phyloP scores from a whole-genome alignment of 2,113 vertebrate genomes.

The Sylvicapra grimmia region DNA sequence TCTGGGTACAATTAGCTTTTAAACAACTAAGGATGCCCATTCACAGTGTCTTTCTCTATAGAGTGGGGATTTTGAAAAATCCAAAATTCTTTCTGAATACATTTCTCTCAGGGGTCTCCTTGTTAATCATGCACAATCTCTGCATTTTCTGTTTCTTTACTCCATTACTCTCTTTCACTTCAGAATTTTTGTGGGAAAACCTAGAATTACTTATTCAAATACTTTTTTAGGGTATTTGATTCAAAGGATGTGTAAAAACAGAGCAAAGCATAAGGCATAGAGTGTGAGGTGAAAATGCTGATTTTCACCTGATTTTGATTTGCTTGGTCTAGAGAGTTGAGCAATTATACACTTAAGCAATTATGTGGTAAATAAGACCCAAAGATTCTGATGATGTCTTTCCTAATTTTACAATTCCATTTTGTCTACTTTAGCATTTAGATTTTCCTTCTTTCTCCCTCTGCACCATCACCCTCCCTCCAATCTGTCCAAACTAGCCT shows the following conservation, averaged over 20 bases:
- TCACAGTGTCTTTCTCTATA: not conserved
- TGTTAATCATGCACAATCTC: not conserved
- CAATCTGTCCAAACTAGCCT: not conserved
- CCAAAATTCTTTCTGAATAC: not conserved
- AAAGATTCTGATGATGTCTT: not conserved
- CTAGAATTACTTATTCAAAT: not conserved
- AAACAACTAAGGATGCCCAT: not conserved
- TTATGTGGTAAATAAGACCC: not conserved
- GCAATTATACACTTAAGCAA: not conserved
- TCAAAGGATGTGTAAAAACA: not conserved
- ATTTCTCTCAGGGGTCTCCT: not conserved
- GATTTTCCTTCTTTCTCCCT: not conserved
- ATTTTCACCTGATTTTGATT: not conserved
- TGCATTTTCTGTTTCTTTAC: constrained; percentile 3
- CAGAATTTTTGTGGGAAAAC: not conserved
- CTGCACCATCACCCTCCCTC: not conserved
- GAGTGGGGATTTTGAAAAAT: not conserved
- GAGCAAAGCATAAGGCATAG: not conserved
- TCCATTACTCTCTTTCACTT: not conserved
- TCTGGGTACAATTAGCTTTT: not conserved
- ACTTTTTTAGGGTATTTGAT: not conserved
- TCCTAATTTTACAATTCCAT: not conserved
- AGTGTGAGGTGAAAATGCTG: not conserved
- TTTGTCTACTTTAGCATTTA: not conserved
- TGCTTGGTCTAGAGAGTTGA: not conserved